Percentiles rank a stretch among this genome's conserved stretches.
phyloP scores from a whole-genome alignment of 2,888 invertebrate genomes.

The Pilophorus perplexus region DNA sequence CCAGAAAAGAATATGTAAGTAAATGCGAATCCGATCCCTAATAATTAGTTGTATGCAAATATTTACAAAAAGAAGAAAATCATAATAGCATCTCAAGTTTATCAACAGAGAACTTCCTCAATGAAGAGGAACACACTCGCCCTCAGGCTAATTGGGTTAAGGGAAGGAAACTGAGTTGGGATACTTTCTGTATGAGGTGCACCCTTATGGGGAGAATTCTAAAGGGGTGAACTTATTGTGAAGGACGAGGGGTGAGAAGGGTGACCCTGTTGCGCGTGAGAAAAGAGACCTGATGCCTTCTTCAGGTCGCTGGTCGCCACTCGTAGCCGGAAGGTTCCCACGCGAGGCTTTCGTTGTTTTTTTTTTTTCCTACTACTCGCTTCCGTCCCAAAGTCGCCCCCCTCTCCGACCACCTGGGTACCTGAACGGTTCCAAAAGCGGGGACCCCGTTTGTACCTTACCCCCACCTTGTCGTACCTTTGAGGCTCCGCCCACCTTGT shows the following conservation, averaged over 20 bases:
- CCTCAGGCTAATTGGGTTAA: slow-evolving; percentile 3
- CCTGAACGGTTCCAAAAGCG: background rate
- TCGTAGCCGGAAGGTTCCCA: slow-evolving; percentile 32
- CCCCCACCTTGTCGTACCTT: background rate
- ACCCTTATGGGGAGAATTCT: background rate
- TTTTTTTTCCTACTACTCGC: slow-evolving; percentile 4
- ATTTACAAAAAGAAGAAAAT: too few relatives aligned
- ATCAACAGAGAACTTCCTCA: too few relatives aligned
- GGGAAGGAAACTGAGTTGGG: background rate
- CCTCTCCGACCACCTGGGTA: too few relatives aligned
- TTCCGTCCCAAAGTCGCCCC: background rate
- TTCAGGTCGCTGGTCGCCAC: slow-evolving; percentile 5
- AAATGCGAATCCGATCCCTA: too few relatives aligned
- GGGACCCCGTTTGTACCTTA: background rate
- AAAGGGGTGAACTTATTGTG: too few relatives aligned
- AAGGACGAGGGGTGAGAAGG: background rate
- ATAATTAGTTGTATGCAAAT: too few relatives aligned
- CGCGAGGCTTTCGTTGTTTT: slow-evolving; percentile 6
- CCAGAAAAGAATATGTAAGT: too few relatives aligned
- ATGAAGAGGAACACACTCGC: background rate
- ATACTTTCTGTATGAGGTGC: background rate
- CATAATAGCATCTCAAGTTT: too few relatives aligned
- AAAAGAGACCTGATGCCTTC: slow-evolving; percentile 39
- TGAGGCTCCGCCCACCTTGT: background rate
- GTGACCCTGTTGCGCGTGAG: slow-evolving; percentile 36